A percentile compares a stretch with the other conserved stretches of the same genome.
Conservation (phyloP, 1,140 invertebrate genomes). For the Megathymus violae region DNA sequence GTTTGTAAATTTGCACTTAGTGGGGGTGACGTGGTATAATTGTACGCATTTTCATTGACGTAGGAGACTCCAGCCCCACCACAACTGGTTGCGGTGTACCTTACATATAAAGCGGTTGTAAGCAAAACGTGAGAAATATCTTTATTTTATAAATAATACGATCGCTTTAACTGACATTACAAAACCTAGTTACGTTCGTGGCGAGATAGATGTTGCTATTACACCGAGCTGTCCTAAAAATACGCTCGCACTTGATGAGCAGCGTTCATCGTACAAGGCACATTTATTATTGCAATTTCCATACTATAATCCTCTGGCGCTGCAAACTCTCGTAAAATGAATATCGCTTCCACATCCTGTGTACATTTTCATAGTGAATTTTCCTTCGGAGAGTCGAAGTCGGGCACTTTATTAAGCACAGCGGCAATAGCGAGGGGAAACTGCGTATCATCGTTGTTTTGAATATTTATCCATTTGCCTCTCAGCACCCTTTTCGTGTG, state of each 20-base stretch:
- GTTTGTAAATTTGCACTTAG: too few species aligned
- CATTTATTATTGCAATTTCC: slow-evolving; percentile 29
- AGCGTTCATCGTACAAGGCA: slow-evolving; percentile 7
- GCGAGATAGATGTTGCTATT: background rate
- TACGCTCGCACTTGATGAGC: background rate
- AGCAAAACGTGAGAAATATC: too few species aligned
- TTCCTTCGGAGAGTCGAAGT: slow-evolving; percentile 24
- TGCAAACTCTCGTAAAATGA: slow-evolving; percentile 29
- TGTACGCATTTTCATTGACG: too few species aligned
- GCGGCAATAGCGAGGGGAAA: slow-evolving; percentile 30
- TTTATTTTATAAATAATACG: too few species aligned
- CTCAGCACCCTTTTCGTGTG: slow-evolving; percentile 22
- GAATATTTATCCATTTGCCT: slow-evolving; percentile 39
- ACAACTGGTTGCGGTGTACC: too few species aligned
- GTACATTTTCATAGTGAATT: slow-evolving; percentile 30
- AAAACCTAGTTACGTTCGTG: too few species aligned
- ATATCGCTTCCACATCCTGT: slow-evolving; percentile 14
- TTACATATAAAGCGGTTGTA: too few species aligned
- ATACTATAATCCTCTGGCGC: slow-evolving; percentile 25
- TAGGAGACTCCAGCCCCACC: too few species aligned
- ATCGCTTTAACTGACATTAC: too few species aligned
- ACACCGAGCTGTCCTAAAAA: background rate
- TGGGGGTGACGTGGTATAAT: too few species aligned
- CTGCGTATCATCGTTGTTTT: slow-evolving; percentile 36
- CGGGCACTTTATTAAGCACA: slow-evolving; percentile 40